Percentiles rank a stretch among this genome's conserved stretches.
Evolutionary conservation across 2,888 invertebrate species (phyloP).

Genomic region (Aricia artaxerxes): DNA sequence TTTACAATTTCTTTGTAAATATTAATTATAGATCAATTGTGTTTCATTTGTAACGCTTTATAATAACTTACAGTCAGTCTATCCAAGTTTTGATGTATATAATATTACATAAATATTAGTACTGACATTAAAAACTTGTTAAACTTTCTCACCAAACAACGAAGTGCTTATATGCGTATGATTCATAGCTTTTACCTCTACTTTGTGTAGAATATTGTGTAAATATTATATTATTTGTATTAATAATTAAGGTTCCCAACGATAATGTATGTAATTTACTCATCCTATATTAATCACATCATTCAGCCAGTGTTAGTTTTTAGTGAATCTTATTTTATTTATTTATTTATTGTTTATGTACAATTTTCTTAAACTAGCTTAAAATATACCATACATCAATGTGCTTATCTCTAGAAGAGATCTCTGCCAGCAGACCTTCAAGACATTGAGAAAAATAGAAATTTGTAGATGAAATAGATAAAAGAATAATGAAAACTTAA

Average conservation of each 20-base stretch:
- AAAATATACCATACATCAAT: no score
- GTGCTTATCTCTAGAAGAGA: no score
- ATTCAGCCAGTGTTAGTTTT: background rate
- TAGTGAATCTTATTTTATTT: background rate
- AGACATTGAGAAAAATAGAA: no score
- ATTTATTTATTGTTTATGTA: no score
- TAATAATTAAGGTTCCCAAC: no score
- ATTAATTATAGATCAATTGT: background rate
- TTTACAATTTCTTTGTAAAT: constrained; percentile 3
- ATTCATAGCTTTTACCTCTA: background rate
- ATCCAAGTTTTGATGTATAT: background rate
- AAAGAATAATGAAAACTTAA: no score
- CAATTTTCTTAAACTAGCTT: no score
- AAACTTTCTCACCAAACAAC: background rate
- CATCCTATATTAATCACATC: background rate
- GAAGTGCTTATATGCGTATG: background rate
- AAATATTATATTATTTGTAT: no score
- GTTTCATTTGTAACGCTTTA: background rate
- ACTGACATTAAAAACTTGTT: background rate
- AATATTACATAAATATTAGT: background rate
- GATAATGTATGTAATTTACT: background rate
- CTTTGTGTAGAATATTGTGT: background rate
- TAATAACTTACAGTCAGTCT: background rate
- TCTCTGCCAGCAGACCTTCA: no score
- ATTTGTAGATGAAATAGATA: no score